Evolutionary conservation across 2,797 vertebrate species (phyloP).

Genomic region (Babyrousa celebensis): DNA sequence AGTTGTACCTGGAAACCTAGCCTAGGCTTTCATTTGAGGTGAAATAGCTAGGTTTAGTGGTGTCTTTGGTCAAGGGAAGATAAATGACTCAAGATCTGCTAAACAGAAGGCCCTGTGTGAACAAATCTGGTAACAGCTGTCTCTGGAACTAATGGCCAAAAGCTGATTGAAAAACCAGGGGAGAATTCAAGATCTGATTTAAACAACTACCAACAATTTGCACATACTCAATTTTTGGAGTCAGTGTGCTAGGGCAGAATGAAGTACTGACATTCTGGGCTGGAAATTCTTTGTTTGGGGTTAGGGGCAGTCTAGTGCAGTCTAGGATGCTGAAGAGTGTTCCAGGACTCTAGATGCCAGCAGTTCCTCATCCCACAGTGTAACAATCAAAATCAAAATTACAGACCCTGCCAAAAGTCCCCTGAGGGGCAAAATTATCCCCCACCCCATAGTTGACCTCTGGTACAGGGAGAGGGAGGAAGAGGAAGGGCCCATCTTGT

Average conservation of each 20-base stretch:
- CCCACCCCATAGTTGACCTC: neutral
- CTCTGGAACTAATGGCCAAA: neutral
- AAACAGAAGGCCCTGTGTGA: neutral
- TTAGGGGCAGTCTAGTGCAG: rapidly evolving
- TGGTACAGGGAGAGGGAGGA: rapidly evolving
- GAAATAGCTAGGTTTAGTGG: neutral
- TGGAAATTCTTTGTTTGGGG: neutral
- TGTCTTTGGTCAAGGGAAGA: neutral
- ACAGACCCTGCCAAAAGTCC: neutral
- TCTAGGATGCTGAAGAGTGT: neutral
- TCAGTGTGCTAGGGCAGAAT: neutral
- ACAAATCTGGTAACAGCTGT: neutral
- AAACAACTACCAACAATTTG: neutral
- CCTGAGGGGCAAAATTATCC: neutral
- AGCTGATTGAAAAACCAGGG: neutral
- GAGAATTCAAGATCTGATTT: neutral
- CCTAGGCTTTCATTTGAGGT: neutral
- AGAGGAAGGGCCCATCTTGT: neutral
- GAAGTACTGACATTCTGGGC: neutral
- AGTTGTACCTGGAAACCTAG: neutral
- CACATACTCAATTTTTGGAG: neutral
- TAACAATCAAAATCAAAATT: neutral
- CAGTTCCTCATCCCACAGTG: rapidly evolving
- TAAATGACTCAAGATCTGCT: neutral
- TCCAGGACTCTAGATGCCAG: neutral